A percentile compares a stretch with the other conserved stretches of the same genome.
Conservation (phyloP, 2,113 vertebrate species). For the Pleuronectes platessa region DNA sequence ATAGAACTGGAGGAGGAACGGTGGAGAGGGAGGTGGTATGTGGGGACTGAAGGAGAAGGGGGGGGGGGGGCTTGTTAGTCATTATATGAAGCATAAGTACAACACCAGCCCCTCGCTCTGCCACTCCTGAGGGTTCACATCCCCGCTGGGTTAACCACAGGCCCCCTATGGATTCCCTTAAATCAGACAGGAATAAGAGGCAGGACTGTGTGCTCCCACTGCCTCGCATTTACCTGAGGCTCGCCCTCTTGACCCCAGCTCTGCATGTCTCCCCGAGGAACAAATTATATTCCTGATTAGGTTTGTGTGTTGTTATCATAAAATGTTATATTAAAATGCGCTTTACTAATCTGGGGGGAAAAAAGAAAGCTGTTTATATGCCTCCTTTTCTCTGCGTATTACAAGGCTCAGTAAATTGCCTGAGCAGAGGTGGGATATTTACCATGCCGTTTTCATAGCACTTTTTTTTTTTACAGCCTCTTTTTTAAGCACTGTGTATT, state of each 20-base stretch:
- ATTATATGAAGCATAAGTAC: constrained; percentile 74
- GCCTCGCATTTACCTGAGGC: constrained; percentile 78
- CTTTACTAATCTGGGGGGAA: constrained; percentile 37
- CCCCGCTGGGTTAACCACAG: constrained; percentile 75
- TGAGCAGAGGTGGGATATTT: constrained; percentile 57
- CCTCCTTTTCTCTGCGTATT: constrained; percentile 37
- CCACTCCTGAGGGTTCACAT: constrained; percentile 32
- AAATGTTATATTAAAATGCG: constrained; percentile 40
- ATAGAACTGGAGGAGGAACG: constrained; percentile 63
- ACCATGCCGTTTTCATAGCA: constrained; percentile 55
- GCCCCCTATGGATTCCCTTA: constrained; percentile 75
- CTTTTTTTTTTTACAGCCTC: constrained; percentile 43
- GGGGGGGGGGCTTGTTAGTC: constrained; percentile 52
- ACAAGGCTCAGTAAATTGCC: constrained; percentile 55
- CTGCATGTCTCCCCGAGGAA: constrained; percentile 55
- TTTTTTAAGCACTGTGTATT: constrained; percentile 44
- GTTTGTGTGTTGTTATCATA: constrained; percentile 51
- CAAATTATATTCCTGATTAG: constrained; percentile 62
- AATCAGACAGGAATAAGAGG: constrained; percentile 73
- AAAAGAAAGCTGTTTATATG: constrained; percentile 42
- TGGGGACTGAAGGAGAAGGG: constrained; percentile 45
- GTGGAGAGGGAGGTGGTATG: constrained; percentile 71
- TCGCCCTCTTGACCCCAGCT: constrained; percentile 76
- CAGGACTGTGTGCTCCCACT: constrained; percentile 58
- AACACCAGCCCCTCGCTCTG: constrained; percentile 67